Conservation (phyloP, 2,797 vertebrate genomes). For the Simalia tracyae region DNA sequence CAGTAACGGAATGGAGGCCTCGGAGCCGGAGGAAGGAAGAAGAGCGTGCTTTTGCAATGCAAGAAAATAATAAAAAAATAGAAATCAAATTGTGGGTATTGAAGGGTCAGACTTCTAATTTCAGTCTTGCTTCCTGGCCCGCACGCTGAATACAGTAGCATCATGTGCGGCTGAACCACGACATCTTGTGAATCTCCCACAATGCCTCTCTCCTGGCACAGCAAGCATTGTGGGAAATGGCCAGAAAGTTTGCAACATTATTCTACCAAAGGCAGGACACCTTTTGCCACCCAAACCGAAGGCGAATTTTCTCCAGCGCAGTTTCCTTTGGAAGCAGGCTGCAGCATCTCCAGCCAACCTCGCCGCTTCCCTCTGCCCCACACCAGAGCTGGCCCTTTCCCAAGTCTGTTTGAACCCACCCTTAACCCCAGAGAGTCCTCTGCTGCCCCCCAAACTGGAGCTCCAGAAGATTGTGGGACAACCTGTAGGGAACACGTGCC, state of each 20-base stretch:
- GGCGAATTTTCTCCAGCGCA: background rate
- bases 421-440: background rate
- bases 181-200: background rate
- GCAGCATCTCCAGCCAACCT: background rate
- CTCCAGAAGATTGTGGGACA: background rate
- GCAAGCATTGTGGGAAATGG: background rate
- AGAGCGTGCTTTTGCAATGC: background rate
- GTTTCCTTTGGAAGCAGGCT: too few species aligned
- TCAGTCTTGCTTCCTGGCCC: background rate
- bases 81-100: background rate
- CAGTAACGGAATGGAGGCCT: background rate
- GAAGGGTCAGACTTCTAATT: background rate
- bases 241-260: background rate
- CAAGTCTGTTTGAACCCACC: background rate
- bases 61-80: background rate
- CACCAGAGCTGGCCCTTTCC: background rate
- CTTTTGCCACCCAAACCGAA: background rate
- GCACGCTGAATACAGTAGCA: background rate
- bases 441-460: background rate
- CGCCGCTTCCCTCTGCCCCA: background rate
- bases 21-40: background rate
- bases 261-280: background rate
- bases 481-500: background rate
- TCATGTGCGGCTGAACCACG: too few species aligned
- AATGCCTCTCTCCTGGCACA: background rate